A percentile compares a stretch with the other conserved stretches of the same genome.
These are phyloP conservation scores for Cristatella mucedo DNA, from an alignment of 2,888 invertebrate genomes.

Conservation along the genomic window DNA sequence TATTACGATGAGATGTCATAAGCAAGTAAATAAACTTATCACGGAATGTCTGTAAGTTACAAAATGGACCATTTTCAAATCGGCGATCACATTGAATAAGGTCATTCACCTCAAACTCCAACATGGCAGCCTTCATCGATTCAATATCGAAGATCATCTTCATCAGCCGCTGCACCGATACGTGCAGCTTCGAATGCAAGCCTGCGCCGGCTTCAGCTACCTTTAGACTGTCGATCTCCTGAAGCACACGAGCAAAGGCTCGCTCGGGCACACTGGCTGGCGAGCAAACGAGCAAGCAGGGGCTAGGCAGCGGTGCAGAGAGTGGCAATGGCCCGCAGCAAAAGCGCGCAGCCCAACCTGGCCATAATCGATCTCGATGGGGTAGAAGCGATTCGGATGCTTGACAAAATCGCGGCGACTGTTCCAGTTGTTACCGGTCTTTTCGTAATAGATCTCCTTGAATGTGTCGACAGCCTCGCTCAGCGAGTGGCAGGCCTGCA, in stretches of 20 bases:
- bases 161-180: conserved; percentile 65
- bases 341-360: conserved; percentile 40
- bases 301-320: too few relatives aligned
- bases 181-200: conserved; percentile 51
- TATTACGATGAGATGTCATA: too few relatives aligned
- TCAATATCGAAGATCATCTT: conserved; percentile 74
- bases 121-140: conserved; percentile 74
- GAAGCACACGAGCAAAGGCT: too few relatives aligned
- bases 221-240: too few relatives aligned
- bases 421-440: conserved; percentile 66
- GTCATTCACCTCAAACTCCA: conserved; percentile 65
- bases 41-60: too few relatives aligned
- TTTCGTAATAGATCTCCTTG: conserved; percentile 52
- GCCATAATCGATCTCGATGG: conserved; percentile 76
- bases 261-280: too few relatives aligned
- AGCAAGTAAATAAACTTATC: too few relatives aligned
- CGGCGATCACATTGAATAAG: conserved; percentile 14
- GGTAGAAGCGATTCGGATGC: conserved; percentile 58
- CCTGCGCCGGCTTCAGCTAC: conserved; percentile 13
- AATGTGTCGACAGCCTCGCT: conserved; percentile 44
- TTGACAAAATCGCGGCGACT: conserved; percentile 51
- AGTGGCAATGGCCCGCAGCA: too few relatives aligned
- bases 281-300: too few relatives aligned
- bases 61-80: conserved; percentile 29
- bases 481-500: conserved; percentile 23